Evolutionary conservation across 2,888 invertebrate species (phyloP).

Genomic region (Melangyna quadrimaculata): DNA sequence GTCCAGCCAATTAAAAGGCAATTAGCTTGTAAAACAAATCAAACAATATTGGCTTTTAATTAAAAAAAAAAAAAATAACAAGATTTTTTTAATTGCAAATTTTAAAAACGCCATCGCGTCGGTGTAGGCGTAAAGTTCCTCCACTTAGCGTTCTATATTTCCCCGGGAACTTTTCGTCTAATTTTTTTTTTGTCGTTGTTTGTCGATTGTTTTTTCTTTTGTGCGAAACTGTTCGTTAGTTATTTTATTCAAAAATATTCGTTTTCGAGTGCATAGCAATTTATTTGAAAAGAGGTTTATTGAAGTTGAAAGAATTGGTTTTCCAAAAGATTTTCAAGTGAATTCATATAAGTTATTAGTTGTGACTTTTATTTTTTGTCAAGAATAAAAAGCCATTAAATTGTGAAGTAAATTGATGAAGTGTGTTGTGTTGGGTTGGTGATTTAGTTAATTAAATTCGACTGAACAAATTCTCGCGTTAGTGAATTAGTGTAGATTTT

Average conservation of each 20-base stretch:
- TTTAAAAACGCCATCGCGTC: slow-evolving; percentile 49
- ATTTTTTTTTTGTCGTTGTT: too few relatives aligned
- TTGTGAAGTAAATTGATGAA: background rate
- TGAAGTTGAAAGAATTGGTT: background rate
- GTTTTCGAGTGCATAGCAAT: slow-evolving; percentile 4
- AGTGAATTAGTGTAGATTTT: slow-evolving; percentile 20
- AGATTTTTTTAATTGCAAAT: background rate
- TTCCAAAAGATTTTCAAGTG: background rate
- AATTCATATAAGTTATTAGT: background rate
- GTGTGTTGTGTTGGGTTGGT: too few relatives aligned
- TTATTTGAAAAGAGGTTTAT: background rate
- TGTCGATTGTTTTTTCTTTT: background rate
- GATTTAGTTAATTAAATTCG: slow-evolving; percentile 1
- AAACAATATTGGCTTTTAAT: slow-evolving; percentile 15
- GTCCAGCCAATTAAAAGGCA: slow-evolving; percentile 45
- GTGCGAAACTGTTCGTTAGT: slow-evolving; percentile 15
- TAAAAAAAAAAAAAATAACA: background rate
- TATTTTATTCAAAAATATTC: background rate
- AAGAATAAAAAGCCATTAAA: background rate
- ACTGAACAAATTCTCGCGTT: slow-evolving; percentile 29
- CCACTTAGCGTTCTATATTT: background rate
- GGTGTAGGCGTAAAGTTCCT: slow-evolving; percentile 14
- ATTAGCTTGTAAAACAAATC: slow-evolving; percentile 9
- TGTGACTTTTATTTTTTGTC: background rate
- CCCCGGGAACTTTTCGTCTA: slow-evolving; percentile 12